Evolutionary conservation across 2,797 vertebrate species (phyloP).

Genomic region (Chaetophractus vellerosus): DNA sequence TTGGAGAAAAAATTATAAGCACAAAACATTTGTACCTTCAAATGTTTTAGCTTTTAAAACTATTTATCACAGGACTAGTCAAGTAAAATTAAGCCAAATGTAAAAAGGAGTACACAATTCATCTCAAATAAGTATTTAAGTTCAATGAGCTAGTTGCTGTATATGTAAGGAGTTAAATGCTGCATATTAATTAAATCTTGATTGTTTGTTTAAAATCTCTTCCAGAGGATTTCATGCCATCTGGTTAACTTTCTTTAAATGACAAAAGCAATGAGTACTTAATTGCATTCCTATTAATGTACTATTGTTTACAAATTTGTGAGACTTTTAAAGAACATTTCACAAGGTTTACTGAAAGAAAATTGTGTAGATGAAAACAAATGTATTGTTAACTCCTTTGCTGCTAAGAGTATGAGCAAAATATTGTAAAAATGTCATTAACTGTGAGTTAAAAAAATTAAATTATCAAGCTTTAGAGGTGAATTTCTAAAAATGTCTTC

Average conservation of each 20-base stretch:
- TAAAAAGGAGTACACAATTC: conserved; percentile 77
- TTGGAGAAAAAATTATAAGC: neutral
- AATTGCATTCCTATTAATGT: conserved; percentile 87
- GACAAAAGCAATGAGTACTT: conserved; percentile 86
- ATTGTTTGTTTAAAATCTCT: conserved; percentile 84
- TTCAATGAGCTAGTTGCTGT: conserved; percentile 84
- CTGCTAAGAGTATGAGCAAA: conserved; percentile 51
- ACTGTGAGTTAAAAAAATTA: conserved; percentile 57
- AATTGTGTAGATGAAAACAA: conserved; percentile 81
- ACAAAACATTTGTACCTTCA: neutral
- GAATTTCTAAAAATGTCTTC: conserved; percentile 41
- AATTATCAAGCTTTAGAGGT: conserved; percentile 4
- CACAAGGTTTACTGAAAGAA: conserved; percentile 81
- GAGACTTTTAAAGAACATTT: conserved; percentile 85
- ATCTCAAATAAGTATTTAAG: conserved; percentile 87
- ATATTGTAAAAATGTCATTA: conserved; percentile 11
- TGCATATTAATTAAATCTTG: conserved; percentile 88
- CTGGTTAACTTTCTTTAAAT: conserved; percentile 88
- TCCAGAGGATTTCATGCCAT: conserved; percentile 83
- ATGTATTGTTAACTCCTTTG: conserved; percentile 82
- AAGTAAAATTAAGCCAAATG: conserved; percentile 79
- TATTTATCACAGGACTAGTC: conserved; percentile 74
- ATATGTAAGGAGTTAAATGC: conserved; percentile 86
- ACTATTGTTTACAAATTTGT: conserved; percentile 83
- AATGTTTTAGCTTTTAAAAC: conserved; percentile 63